Base-by-base conservation (phyloP, 2,888 invertebrate genomes). In the Sminthurides aquaticus region DNA sequence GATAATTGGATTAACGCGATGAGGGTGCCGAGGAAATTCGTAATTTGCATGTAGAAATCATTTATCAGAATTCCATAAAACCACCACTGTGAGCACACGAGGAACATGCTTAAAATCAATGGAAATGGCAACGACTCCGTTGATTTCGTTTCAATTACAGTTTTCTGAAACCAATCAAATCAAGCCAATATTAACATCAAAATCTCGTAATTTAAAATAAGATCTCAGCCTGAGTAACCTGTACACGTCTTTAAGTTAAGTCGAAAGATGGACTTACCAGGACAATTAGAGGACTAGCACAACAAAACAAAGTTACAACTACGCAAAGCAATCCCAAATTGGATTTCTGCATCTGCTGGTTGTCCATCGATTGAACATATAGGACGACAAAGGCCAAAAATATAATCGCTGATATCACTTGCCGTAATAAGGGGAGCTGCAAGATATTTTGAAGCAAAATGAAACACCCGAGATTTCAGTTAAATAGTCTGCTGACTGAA, bases 121-220 rank as follows among this genome's bases (percentile, higher is more conserved):
- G 92, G 90, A 78, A 95, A 90, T 3, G 95, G 94, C 79, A 97
- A 82, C 48, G 87, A 86, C 68, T 88, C 90, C 0, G 94, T 90
- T 78, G 89, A 91, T 80, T 89, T 86, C 20, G 87, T 88, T 76
- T 81, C 82, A 34, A 96, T 85, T 62, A 96, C 88, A 65, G 87
- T 83, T 73, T 83, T 82, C 91, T 91, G 81, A 29, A 79, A 77
- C 67, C 61, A 62, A 66, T 73, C 68, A 49, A 58, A 22, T 20
- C 25, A 27, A 15, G 5, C 8, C 29, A 20, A 48, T 11, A 15
- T 34, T 34, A 34, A 34, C 43, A 34, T 11, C 8, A 34, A 34
- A 34, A 11, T 34, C 15, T 34, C 15, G 43, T 11, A 34, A 34
- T 34, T 34, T 34, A 15, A 34, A 34, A n/a, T n/a, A 34, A 11